A percentile compares a stretch with the other conserved stretches of the same genome.
Conservation (phyloP, 1,140 invertebrate species). For the Bursaphelenchus mucronatus region DNA sequence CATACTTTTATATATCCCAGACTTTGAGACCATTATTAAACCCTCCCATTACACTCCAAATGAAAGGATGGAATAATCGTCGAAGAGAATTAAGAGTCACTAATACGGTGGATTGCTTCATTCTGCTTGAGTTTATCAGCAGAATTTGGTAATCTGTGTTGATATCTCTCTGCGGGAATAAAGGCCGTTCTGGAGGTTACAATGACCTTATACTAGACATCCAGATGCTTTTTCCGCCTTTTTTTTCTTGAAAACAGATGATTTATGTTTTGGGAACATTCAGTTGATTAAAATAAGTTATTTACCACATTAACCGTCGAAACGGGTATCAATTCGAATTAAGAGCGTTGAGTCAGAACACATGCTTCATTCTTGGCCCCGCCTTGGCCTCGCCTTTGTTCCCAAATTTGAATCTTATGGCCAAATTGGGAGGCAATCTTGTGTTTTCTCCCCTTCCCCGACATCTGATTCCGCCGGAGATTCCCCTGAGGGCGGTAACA, state of each 20-base stretch:
- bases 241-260: constrained; percentile 8
- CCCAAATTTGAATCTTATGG: neutral
- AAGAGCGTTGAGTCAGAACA: constrained; percentile 1
- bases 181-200: no score
- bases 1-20: no score
- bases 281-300: neutral
- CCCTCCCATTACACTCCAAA: no score
- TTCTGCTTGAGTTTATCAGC: no score
- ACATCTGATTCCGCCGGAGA: neutral
- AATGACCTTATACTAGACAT: no score
- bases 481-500: neutral
- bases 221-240: no score
- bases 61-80: no score
- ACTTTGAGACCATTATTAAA: no score
- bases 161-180: no score
- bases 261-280: constrained; percentile 3
- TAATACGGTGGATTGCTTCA: no score
- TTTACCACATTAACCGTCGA: neutral
- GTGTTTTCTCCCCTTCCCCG: neutral
- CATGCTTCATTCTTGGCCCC: neutral
- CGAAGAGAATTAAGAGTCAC: no score
- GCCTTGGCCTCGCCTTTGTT: neutral
- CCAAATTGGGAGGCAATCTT: constrained; percentile 1
- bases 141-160: no score
- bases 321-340: neutral